Conservation (phyloP, 2,888 invertebrate species). For the Oxystoma pomonae region DNA sequence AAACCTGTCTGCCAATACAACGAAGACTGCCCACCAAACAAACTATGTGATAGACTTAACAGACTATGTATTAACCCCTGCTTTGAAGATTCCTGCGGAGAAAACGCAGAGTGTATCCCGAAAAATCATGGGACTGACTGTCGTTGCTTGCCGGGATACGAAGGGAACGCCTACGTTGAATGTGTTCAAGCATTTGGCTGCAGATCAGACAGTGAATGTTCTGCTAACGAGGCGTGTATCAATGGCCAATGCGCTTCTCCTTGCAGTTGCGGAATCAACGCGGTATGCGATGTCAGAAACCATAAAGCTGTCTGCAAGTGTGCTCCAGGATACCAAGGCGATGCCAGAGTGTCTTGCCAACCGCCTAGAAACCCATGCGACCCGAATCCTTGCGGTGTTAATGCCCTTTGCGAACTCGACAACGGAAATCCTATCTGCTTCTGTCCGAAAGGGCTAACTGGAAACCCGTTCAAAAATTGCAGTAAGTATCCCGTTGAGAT, state of each 20-base stretch:
- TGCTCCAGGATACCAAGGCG: conserved; percentile 74
- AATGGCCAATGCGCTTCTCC: conserved; percentile 74
- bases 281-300: conserved; percentile 76
- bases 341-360: conserved; percentile 67
- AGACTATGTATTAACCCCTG: conserved; percentile 81
- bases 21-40: conserved; percentile 84
- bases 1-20: conserved; percentile 79
- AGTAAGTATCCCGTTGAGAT: too few relatives aligned
- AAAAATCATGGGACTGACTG: conserved; percentile 74
- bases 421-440: conserved; percentile 83
- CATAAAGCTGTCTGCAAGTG: conserved; percentile 81
- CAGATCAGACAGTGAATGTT: conserved; percentile 66
- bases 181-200: conserved; percentile 71
- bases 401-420: conserved; percentile 80
- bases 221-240: conserved; percentile 70
- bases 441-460: conserved; percentile 85
- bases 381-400: conserved; percentile 83
- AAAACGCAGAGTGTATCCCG: conserved; percentile 75
- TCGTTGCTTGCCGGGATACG: conserved; percentile 66
- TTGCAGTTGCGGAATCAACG: conserved; percentile 73
- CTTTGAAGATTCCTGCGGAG: conserved; percentile 73
- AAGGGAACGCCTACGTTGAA: conserved; percentile 73
- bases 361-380: conserved; percentile 74
- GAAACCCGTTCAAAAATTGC: conserved; percentile 87
- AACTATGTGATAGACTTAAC: conserved; percentile 79